Base-by-base conservation (phyloP, 2,113 vertebrate species). In the Apteryx owenii region DNA sequence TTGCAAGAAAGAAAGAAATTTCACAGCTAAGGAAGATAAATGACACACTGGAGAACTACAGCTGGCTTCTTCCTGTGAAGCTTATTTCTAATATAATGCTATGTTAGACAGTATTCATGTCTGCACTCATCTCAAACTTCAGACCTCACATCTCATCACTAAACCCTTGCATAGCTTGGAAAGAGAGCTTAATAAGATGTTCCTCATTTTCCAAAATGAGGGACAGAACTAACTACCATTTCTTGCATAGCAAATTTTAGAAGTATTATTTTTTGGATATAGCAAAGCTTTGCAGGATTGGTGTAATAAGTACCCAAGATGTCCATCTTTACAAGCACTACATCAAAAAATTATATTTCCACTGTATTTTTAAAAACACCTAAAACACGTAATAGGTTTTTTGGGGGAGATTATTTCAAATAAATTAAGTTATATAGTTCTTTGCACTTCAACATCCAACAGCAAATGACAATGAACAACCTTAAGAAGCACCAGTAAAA, bases 301-400 rank as follows among this genome's bases (percentile, higher is more conserved):
- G 3, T 65, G 10, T 19, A 72, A 83, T 0, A 0, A 84, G 62
- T 19, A 69, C 3, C 10, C n/a, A 44, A 10, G 9, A 54, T 3
- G 22, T 36, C 8, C 20, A 51, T 16, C 68, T 89, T 84, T 19
- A 53, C 13, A 48, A 81, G 42, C 8, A 22, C 10, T 20, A 28
- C 4, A n/a, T 53, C 14, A 81, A 28, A 64, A 83, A 92, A 29
- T 15, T 50, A 0, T 12, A 19, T 58, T 25, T 48, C 17, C 31
- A 17, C 64, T 3, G 6, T 28, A 23, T 75, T 81, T 84, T 40
- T 70, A 61, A 90, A 84, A 29, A 36, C 3, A 31, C 50, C 16
- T 68, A 14, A 19, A 71, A 60, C 40, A 75, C 75, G 16, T 6
- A 61, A 38, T 2, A 21, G 8, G 4, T 0, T 5, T 2, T 21